Evolutionary conservation across 2,797 vertebrate species (phyloP).

Genomic region (Diceros bicornis): DNA sequence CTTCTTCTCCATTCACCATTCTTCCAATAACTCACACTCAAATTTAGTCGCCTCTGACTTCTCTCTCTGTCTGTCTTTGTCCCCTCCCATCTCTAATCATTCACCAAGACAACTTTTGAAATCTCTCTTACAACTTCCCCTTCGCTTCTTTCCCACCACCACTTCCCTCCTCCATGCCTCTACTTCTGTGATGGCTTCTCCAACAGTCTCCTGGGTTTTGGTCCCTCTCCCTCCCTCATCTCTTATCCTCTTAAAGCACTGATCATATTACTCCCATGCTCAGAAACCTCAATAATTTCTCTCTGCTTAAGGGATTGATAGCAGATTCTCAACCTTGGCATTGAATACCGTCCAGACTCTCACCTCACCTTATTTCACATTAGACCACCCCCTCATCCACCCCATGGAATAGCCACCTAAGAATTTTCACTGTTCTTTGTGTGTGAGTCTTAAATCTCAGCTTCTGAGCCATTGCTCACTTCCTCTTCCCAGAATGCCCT

Average conservation of each 20-base stretch:
- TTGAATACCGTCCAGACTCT: neutral
- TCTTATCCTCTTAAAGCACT: neutral
- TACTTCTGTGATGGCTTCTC: neutral
- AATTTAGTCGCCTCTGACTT: neutral
- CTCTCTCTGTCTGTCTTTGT: neutral
- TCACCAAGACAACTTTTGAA: neutral
- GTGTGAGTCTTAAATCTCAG: neutral
- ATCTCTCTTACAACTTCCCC: neutral
- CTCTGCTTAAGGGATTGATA: neutral
- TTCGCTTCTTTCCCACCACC: neutral
- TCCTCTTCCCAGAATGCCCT: neutral
- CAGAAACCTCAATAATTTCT: neutral
- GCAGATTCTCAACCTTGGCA: neutral
- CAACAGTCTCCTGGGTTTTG: neutral
- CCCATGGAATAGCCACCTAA: neutral
- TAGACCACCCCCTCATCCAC: too few relatives aligned
- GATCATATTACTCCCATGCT: neutral
- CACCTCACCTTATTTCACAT: neutral
- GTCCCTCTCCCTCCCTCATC: neutral
- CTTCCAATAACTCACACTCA: neutral
- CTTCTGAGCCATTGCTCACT: neutral
- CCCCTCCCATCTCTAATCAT: neutral
- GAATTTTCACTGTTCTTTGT: neutral
- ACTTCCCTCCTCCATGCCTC: neutral
- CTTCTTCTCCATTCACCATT: neutral